Evolutionary conservation across 2,888 invertebrate genomes (phyloP).

Genomic region (Tenthredo mesomela): DNA sequence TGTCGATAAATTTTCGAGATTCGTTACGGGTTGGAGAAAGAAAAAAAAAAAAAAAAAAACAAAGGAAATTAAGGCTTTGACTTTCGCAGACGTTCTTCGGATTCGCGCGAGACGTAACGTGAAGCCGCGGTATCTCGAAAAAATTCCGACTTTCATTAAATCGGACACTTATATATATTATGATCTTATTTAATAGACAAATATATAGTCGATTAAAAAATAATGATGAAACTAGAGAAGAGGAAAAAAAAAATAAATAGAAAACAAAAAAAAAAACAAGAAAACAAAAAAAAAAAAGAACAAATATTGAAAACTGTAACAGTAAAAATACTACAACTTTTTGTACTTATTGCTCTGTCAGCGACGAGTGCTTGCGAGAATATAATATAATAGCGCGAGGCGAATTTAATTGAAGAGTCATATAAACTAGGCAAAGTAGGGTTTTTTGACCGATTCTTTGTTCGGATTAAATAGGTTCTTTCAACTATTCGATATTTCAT

Average conservation of each 20-base stretch:
- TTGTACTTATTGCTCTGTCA: slow-evolving; percentile 66
- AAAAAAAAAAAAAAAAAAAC: neutral
- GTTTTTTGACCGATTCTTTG: slow-evolving; percentile 40
- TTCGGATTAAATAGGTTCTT: slow-evolving; percentile 34
- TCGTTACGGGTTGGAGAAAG: neutral
- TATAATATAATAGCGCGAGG: slow-evolving; percentile 11
- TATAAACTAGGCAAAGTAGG: slow-evolving; percentile 31
- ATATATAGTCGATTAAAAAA: neutral
- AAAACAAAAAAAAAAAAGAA: neutral
- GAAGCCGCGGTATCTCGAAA: slow-evolving; percentile 10
- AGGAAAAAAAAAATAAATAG: neutral
- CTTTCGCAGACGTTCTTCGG: slow-evolving; percentile 31
- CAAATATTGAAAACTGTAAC: slow-evolving; percentile 28
- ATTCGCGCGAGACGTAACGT: neutral
- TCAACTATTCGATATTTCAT: slow-evolving; percentile 29
- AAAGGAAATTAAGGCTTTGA: neutral
- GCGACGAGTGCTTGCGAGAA: slow-evolving; percentile 54
- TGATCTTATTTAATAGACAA: slow-evolving; percentile 10
- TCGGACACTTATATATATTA: neutral
- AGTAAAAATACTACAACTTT: slow-evolving; percentile 56
- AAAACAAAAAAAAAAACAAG: neutral
- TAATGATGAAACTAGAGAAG: neutral
- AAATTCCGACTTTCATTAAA: neutral
- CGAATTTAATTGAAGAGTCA: neutral
- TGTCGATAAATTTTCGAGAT: slow-evolving; percentile 11